A percentile compares a stretch with the other conserved stretches of the same genome.
Conservation (phyloP, 2,113 vertebrate species). For the Orientallactaga bullata region DNA sequence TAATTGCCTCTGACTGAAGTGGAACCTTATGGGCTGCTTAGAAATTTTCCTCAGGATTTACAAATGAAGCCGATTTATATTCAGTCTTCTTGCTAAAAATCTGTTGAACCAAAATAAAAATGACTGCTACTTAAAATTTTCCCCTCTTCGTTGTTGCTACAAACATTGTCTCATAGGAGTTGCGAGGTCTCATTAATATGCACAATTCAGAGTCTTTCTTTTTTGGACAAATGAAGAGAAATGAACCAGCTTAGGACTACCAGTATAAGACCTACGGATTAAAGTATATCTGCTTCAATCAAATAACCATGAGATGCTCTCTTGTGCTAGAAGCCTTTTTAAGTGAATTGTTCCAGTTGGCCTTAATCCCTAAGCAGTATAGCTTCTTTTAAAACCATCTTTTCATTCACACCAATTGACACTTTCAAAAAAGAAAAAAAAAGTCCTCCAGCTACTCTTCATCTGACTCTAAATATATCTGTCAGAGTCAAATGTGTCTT, state of each 20-base stretch:
- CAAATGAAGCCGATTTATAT: constrained; percentile 80
- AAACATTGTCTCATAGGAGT: constrained; percentile 55
- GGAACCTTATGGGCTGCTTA: constrained; percentile 75
- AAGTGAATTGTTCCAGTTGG: constrained; percentile 75
- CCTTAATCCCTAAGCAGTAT: constrained; percentile 67
- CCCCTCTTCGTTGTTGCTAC: not conserved
- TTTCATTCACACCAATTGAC: constrained; percentile 78
- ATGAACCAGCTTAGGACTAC: not conserved
- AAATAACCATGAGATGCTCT: constrained; percentile 38
- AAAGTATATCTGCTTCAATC: not conserved
- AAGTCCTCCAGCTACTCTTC: constrained; percentile 64
- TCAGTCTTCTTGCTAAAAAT: constrained; percentile 79
- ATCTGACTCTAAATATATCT: constrained; percentile 72
- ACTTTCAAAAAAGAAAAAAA: constrained; percentile 56
- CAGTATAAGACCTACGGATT: not conserved
- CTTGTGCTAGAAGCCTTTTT: not conserved
- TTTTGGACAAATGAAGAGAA: not conserved
- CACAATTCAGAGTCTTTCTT: constrained; percentile 52
- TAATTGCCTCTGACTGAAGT: constrained; percentile 76
- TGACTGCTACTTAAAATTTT: constrained; percentile 70
- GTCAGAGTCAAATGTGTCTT: constrained; percentile 66
- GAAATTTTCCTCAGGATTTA: constrained; percentile 77
- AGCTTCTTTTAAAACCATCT: constrained; percentile 74
- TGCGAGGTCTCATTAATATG: not conserved
- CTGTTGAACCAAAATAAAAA: constrained; percentile 80